Evolutionary conservation across 2,888 invertebrate species (phyloP), one percentile per base, ranked within the genome.

Genomic region (Caenorhabditis wallacei): DNA sequence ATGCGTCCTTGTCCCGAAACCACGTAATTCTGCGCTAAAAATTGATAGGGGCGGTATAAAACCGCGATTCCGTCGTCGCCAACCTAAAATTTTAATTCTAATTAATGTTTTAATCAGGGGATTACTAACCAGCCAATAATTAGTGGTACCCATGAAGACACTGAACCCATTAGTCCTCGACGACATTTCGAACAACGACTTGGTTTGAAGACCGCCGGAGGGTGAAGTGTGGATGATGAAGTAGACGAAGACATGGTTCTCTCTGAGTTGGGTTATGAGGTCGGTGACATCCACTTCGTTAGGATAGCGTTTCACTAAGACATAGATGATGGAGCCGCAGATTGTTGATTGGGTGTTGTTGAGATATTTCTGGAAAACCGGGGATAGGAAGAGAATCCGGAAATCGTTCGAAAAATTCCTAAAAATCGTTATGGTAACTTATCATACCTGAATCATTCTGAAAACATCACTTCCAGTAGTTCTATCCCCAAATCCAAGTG

Each of bases 101-200:
- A 7, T 4, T 26, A n/a, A n/a, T n/a, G n/a, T n/a, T n/a, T n/a
- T n/a, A n/a, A n/a, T n/a, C n/a, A n/a, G 5, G 11, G 2, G 46
- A n/a, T 46, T 46, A 56, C 56, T 56, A 4, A 57, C 57, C 4
- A 37, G 8, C 57, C 57, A 57, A 20, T 35, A 57, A 11, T 57
- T 35, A 11, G 0, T 0, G 18, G 22, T 22, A 5, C 59, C 37
- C 7, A 20, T 35, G 22, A 59, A 59, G 2, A 59, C 16, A 16
- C 59, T 40, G 18, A 59, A 59, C 13, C 59, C 59, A 16, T 59
- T 59, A 0, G 59, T 59, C 13, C 11, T 22, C 0, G 22, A 10
- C 0, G 59, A 37, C 13, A 59, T 37, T 2, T 59, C 59, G 35
- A 22, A 59, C 40, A 59, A 22, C 1, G 59, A 20, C 22, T 40